Percentiles rank a stretch among this genome's conserved stretches.
These are phyloP conservation scores for Drosophila vallismaia DNA, from an alignment of 2,888 invertebrate genomes.

Conservation along the genomic window DNA sequence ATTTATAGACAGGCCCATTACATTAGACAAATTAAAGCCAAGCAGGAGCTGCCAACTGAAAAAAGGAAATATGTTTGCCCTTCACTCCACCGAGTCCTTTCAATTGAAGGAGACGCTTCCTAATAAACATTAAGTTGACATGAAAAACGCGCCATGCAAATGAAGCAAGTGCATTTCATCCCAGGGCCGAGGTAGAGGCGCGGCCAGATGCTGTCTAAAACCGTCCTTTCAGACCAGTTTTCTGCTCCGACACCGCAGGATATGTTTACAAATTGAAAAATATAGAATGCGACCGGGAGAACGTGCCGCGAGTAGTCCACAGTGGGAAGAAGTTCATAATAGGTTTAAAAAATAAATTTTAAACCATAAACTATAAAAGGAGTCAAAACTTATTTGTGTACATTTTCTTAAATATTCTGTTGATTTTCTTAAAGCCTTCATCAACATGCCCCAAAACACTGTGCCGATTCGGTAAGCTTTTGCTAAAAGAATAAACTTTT, in stretches of 20 bases:
- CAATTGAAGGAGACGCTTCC: constrained; percentile 65
- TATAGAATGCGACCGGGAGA: constrained; percentile 69
- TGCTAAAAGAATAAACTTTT: constrained; percentile 37
- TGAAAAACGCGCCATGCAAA: constrained; percentile 75
- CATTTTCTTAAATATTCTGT: no score
- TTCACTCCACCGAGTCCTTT: constrained; percentile 22
- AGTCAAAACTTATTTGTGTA: no score
- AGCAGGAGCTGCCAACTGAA: constrained; percentile 13
- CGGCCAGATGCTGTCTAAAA: constrained; percentile 64
- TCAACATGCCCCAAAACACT: not conserved
- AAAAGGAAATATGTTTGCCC: constrained; percentile 5
- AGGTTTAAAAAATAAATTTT: not conserved
- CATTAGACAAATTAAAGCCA: not conserved
- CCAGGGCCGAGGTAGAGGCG: constrained; percentile 1
- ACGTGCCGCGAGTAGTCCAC: constrained; percentile 61
- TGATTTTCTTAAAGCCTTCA: no score
- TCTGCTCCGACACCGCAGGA: constrained; percentile 70
- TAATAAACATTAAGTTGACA: constrained; percentile 79
- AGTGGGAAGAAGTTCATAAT: constrained; percentile 30
- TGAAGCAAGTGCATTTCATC: constrained; percentile 75
- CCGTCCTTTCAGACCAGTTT: constrained; percentile 52
- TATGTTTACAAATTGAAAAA: constrained; percentile 79
- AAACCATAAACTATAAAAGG: no score
- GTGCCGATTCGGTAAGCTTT: constrained; percentile 7
- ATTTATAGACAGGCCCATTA: no score